Evolutionary conservation across 2,888 invertebrate genomes (phyloP), one percentile per base, ranked within the genome.

Genomic region (Ptychoptera contaminata): DNA sequence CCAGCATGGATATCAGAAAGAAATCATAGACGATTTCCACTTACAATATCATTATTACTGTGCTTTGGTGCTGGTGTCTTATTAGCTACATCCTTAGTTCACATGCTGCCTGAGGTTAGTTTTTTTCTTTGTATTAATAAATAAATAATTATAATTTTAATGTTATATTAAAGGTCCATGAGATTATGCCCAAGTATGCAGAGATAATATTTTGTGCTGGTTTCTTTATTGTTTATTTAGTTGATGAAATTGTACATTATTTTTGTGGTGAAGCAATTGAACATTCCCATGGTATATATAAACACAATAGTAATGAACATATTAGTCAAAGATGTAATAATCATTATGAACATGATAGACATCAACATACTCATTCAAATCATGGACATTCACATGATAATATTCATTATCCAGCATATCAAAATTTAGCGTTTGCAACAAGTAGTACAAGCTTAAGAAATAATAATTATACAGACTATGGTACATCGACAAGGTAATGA

Each of bases 61-160:
- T 86, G 84, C 56, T 84, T 83, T 54, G 87, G 87, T 3, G 85
- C 80, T 7, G 87, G 87, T 1, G 81, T 87, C 16, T 68, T 87
- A 5, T 62, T 87, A 5, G 77, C 83, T 1, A 87, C 87, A 1
- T 75, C 84, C 1, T 52, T 85, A 31, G 70, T 82, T 14, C 87
- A 87, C 62, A 82, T 87, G 69, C 63, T 87, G 5, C 84, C 84
- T n/a, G 86, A 87, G 68, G 77, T 80, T 16, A 55, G 56, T 37
- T 3, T 16, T 15, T 23, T 15, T 11, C 16, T 40, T n/a, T 30
- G 8, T 11, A 40, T 31, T 16, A 32, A 40, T 31, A n/a, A 32
- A 11, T 8, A 7, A n/a, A n/a, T 23, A 5, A 11, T 29, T 30
- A 8, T 16, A 8, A 30, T 29, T 30, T 40, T 16, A n/a, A 11